Conservation (phyloP, 1,140 invertebrate species). For the Drosophila prosaltans region DNA sequence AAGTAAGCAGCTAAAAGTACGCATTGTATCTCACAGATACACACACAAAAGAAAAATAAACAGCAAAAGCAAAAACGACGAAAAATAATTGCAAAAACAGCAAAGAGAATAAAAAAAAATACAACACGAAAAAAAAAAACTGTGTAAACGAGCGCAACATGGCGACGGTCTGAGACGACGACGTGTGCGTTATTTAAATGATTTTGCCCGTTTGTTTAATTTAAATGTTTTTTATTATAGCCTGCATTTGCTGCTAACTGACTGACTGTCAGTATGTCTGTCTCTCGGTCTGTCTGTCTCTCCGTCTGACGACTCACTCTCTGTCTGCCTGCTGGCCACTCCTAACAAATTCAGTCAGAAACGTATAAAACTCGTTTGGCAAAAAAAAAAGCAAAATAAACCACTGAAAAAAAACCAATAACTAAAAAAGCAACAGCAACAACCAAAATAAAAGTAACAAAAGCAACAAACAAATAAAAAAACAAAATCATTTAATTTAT, state of each 20-base stretch:
- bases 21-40: constrained; percentile 69
- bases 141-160: constrained; percentile 62
- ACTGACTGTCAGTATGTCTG: not conserved
- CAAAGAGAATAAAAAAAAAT: constrained; percentile 43
- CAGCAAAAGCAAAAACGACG: constrained; percentile 64
- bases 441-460: constrained; percentile 41
- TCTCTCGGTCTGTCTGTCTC: not conserved
- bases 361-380: constrained; percentile 49
- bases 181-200: constrained; percentile 79
- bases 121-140: constrained; percentile 37
- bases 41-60: constrained; percentile 54
- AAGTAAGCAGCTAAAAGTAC: constrained; percentile 30
- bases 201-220: constrained; percentile 71
- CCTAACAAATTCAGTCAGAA: constrained; percentile 43
- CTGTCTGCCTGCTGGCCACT: constrained; percentile 28
- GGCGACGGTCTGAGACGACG: constrained; percentile 41
- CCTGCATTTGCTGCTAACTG: constrained; percentile 48
- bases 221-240: constrained; percentile 67
- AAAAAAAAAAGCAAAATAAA: constrained; percentile 28
- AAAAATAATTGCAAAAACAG: constrained; percentile 74
- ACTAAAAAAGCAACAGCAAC: constrained; percentile 43
- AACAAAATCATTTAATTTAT: constrained; percentile 63
- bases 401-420: constrained; percentile 15
- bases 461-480: constrained; percentile 48
- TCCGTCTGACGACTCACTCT: not conserved